Conservation (phyloP, 2,113 vertebrate genomes). For the Hoplias malabaricus region DNA sequence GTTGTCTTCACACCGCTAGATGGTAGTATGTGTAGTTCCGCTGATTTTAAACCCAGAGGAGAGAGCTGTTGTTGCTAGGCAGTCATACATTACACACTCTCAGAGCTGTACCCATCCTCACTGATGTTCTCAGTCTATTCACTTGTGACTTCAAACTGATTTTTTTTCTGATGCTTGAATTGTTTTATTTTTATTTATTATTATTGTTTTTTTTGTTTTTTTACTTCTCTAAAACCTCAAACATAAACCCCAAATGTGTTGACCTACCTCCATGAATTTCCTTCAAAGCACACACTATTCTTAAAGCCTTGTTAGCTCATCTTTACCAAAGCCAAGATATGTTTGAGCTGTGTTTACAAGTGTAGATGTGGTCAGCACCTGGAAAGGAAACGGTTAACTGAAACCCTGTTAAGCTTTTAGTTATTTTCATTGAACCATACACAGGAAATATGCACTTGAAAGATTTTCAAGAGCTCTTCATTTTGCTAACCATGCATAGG, state of each 20-base stretch:
- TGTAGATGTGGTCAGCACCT: background rate
- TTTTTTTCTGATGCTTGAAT: background rate
- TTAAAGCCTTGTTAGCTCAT: background rate
- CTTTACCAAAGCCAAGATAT: background rate
- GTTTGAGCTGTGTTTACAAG: background rate
- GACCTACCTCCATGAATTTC: background rate
- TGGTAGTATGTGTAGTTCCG: conserved; percentile 61
- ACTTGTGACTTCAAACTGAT: background rate
- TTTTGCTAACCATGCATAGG: conserved; percentile 50
- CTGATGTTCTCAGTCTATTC: conserved; percentile 53
- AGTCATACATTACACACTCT: conserved; percentile 56
- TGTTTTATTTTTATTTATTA: background rate
- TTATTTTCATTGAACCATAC: conserved; percentile 56
- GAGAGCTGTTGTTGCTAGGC: conserved; percentile 72
- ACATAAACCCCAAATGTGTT: background rate
- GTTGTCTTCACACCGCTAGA: conserved; percentile 57
- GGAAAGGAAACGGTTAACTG: conserved; percentile 54
- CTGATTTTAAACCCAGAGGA: conserved; percentile 46
- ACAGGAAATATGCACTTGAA: conserved; percentile 69
- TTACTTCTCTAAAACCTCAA: background rate
- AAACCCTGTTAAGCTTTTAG: conserved; percentile 56
- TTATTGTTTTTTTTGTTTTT: background rate
- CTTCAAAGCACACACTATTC: background rate
- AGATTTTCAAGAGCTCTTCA: conserved; percentile 61
- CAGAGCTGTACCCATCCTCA: conserved; percentile 21